A percentile compares a stretch with the other conserved stretches of the same genome.
phyloP scores from a whole-genome alignment of 2,113 vertebrate species.

The Donacobius atricapilla region DNA sequence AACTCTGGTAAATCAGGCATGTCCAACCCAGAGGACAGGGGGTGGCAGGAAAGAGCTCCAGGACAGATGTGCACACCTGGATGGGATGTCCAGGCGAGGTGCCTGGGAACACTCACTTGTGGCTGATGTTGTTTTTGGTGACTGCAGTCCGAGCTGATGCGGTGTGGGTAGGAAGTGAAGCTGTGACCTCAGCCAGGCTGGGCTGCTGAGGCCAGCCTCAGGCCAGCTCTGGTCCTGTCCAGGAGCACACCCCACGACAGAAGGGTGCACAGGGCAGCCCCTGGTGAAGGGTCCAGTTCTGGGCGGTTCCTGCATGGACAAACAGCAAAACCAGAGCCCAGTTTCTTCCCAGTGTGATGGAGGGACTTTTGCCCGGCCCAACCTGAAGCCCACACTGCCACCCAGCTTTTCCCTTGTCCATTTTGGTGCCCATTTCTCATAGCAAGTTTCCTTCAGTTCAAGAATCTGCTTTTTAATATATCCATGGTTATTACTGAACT shows the following conservation, averaged over 20 bases:
- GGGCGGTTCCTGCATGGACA: not conserved
- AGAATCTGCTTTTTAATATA: not conserved
- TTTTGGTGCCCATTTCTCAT: accelerated
- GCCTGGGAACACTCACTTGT: accelerated
- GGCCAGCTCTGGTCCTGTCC: not conserved
- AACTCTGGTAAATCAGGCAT: not conserved
- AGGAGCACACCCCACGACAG: not conserved
- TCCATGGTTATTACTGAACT: not conserved
- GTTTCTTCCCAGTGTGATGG: not conserved
- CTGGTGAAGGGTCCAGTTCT: accelerated
- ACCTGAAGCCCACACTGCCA: not conserved
- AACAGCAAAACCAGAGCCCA: not conserved
- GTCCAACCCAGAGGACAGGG: not conserved
- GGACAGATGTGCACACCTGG: not conserved
- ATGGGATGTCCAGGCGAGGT: not conserved
- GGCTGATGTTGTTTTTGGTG: not conserved
- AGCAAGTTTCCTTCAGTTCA: not conserved
- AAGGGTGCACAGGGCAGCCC: not conserved
- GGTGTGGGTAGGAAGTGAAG: not conserved
- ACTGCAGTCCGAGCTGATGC: not conserved
- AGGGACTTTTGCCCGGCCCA: not conserved
- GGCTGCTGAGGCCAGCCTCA: not conserved
- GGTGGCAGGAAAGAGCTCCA: not conserved
- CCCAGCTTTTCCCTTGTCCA: not conserved
- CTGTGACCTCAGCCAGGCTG: not conserved